Conservation (phyloP, 1,140 invertebrate species). For the Drosophila parvula region DNA sequence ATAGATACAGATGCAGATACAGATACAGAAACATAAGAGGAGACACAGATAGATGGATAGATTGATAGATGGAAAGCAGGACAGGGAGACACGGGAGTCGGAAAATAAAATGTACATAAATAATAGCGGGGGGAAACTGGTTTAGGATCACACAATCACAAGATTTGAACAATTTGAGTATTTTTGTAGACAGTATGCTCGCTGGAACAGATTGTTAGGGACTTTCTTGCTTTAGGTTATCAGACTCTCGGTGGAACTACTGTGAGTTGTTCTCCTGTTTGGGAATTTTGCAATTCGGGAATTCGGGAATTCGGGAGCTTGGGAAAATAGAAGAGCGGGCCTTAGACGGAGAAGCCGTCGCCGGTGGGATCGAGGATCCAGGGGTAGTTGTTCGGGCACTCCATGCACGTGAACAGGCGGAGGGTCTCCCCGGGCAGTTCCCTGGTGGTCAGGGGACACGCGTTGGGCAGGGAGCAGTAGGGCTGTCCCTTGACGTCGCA, state of each 20-base stretch:
- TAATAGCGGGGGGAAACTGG: slow-evolving; percentile 37
- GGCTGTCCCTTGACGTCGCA: slow-evolving; percentile 97
- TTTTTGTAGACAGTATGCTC: slow-evolving; percentile 38
- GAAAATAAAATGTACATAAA: slow-evolving; percentile 45
- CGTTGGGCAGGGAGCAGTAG: slow-evolving; percentile 95
- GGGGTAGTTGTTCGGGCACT: slow-evolving; percentile 97
- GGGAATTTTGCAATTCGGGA: slow-evolving; percentile 10
- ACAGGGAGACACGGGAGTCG: slow-evolving; percentile 20
- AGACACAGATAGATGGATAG: background rate
- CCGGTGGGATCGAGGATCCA: slow-evolving; percentile 98
- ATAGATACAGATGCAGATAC: slow-evolving; percentile 3
- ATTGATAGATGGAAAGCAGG: background rate
- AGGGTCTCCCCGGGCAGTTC: slow-evolving; percentile 96
- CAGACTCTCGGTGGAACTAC: slow-evolving; percentile 84
- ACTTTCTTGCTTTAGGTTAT: slow-evolving; percentile 72
- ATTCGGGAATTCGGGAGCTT: background rate
- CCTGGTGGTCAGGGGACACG: slow-evolving; percentile 94
- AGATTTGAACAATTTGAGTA: slow-evolving; percentile 51
- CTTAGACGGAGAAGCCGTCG: slow-evolving; percentile 93
- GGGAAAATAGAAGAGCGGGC: slow-evolving; percentile 39
- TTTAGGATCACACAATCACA: slow-evolving; percentile 32
- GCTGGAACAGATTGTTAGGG: slow-evolving; percentile 41
- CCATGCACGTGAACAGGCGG: slow-evolving; percentile 96
- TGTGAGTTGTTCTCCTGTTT: slow-evolving; percentile 76
- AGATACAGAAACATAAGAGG: background rate